Evolutionary conservation across 2,797 vertebrate genomes (phyloP).

Genomic region (Macrochelys suwanniensis): DNA sequence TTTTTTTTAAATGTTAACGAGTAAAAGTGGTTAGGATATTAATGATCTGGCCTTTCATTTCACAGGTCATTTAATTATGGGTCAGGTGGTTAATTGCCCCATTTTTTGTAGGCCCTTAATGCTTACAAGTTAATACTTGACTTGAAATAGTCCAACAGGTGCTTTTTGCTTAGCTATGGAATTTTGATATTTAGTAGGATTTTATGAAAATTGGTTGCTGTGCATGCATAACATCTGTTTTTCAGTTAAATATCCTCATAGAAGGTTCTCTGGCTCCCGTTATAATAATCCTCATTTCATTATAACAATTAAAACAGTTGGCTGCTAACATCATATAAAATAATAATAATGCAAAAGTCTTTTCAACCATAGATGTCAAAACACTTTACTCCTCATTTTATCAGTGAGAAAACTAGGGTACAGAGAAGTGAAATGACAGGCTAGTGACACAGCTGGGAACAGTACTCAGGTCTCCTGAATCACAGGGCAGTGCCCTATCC

Average conservation of each 20-base stretch:
- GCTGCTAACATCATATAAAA: neutral
- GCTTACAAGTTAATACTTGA: slow-evolving; percentile 28
- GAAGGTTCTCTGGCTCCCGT: slow-evolving; percentile 48
- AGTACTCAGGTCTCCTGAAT: neutral
- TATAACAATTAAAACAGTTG: slow-evolving; percentile 57
- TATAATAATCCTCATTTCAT: slow-evolving; percentile 63
- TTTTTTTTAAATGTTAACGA: slow-evolving; percentile 10
- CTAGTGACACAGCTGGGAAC: neutral
- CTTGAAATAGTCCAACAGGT: slow-evolving; percentile 59
- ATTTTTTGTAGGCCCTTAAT: slow-evolving; percentile 7
- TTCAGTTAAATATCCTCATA: slow-evolving; percentile 67
- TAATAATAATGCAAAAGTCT: slow-evolving; percentile 11
- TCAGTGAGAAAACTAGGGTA: slow-evolving; percentile 5
- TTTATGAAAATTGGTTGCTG: slow-evolving; percentile 57
- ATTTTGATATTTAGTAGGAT: slow-evolving; percentile 71
- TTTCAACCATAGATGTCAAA: neutral
- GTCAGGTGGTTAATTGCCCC: slow-evolving; percentile 19
- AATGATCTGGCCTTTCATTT: slow-evolving; percentile 28
- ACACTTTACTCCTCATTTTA: neutral
- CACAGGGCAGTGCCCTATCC: neutral
- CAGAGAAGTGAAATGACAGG: neutral
- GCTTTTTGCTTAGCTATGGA: slow-evolving; percentile 53
- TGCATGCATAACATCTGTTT: slow-evolving; percentile 33
- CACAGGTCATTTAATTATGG: slow-evolving; percentile 18
- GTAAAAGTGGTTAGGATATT: neutral